Percentiles rank a stretch among this genome's conserved stretches.
These are phyloP conservation scores for Sebastiscus tertius DNA, from an alignment of 2,797 vertebrate genomes.

Conservation along the genomic window DNA sequence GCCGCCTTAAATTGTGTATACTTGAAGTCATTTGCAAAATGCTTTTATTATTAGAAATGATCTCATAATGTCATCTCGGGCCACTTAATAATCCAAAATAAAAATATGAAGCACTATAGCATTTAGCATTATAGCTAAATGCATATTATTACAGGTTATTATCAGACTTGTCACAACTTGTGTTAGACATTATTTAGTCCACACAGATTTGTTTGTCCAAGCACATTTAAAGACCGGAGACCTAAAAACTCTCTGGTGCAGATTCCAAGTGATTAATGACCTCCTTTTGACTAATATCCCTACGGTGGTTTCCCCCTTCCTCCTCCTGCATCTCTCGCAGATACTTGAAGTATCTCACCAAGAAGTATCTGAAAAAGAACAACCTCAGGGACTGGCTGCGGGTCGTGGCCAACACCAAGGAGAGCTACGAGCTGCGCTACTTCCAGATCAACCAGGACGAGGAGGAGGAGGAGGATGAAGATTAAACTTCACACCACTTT, in stretches of 20 bases:
- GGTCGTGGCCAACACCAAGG: constrained; percentile 95
- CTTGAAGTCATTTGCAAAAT: neutral
- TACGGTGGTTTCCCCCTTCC: neutral
- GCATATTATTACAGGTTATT: neutral
- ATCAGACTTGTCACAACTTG: neutral
- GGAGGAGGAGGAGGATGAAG: constrained; percentile 93
- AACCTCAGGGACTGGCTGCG: constrained; percentile 95
- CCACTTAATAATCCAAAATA: neutral
- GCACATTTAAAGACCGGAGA: neutral
- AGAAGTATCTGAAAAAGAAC: constrained; percentile 98
- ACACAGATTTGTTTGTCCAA: neutral
- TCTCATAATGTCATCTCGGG: neutral
- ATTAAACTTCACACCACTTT: constrained; percentile 84
- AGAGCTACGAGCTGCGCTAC: constrained; percentile 96
- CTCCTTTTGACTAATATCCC: neutral
- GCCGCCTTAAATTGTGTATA: neutral
- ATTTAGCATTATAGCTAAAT: neutral
- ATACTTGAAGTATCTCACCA: constrained; percentile 97
- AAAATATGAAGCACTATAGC: neutral
- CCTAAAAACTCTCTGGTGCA: neutral
- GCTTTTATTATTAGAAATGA: neutral
- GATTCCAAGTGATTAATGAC: neutral
- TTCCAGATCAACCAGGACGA: constrained; percentile 99
- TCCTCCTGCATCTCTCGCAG: constrained; percentile 63
- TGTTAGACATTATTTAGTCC: neutral